Base-by-base conservation (phyloP, 2,888 invertebrate genomes). In the Pasiphila rectangulata region DNA sequence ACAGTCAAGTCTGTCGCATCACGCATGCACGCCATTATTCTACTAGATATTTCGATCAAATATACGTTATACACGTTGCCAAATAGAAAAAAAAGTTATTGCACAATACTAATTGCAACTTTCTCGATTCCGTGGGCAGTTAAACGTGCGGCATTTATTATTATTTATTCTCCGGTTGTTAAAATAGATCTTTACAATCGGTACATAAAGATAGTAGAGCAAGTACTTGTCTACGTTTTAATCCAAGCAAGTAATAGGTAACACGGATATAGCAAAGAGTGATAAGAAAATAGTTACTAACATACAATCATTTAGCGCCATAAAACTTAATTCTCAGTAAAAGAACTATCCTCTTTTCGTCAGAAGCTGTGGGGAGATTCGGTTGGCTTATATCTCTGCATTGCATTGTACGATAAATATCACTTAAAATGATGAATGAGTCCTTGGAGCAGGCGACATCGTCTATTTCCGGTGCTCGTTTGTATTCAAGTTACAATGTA, bases 341-440 rank as follows among this genome's bases (percentile, higher is more conserved):
- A n/a, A n/a, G n/a, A n/a, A n/a, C n/a, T n/a, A n/a, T n/a, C n/a
- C n/a, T n/a, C n/a, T n/a, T n/a, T 40, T 23, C 23, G 13, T 23
- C 13, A 24, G 27, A 39, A 46, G 5, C 24, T 34, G 38, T 37
- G 40, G 34, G 27, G 32, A 32, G 44, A 47, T 52, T 43, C 43
- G 37, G 49, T 40, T 54, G 53, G 46, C 57, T 58, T 47, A 39
- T 51, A 59, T 45, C 59, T 56, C 54, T 48, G 51, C 46, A 45
- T 41, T 36, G 35, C 36, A 57, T 32, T 32, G 17, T 9, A 61
- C 66, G 68, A 76, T 74, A 75, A 77, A 74, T 72, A 72, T 68
- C 70, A 71, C 63, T 75, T 73, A 68, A 62, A 67, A 63, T 69
- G 70, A 75, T 72, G 59, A 62, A 76, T 69, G 57, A 61, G 47